phyloP scores from a whole-genome alignment of 2,888 invertebrate species.

The Drosophila lutescens region DNA sequence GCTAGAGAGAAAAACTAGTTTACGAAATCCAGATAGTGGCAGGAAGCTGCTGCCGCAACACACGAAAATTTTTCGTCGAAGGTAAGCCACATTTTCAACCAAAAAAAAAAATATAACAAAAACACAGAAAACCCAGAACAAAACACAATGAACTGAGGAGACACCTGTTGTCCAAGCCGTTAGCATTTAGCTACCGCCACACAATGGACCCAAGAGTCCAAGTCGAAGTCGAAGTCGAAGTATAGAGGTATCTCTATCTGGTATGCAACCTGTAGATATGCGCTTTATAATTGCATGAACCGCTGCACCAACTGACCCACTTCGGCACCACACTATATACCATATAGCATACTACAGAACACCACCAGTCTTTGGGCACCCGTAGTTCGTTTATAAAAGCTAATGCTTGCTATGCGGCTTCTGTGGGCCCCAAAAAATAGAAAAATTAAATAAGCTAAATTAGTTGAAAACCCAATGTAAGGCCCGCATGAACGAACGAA shows the following conservation, averaged over 20 bases:
- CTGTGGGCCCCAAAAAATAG: constrained; percentile 45
- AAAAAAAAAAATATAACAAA: constrained; percentile 26
- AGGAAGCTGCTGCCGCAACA: constrained; percentile 56
- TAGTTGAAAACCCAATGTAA: constrained; percentile 10
- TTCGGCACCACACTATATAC: constrained; percentile 38
- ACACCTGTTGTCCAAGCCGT: constrained; percentile 67
- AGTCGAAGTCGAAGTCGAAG: constrained; percentile 16
- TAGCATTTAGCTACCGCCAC: constrained; percentile 54
- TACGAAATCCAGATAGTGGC: constrained; percentile 47
- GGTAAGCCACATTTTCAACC: constrained; percentile 76
- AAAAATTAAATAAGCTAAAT: constrained; percentile 33
- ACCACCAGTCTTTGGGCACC: constrained; percentile 4
- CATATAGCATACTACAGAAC: constrained; percentile 12
- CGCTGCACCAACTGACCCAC: constrained; percentile 66
- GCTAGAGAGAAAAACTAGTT: constrained; percentile 44
- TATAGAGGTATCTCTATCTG: constrained; percentile 8
- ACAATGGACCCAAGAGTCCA: constrained; percentile 60
- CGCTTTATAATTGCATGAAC: constrained; percentile 70
- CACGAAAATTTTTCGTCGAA: constrained; percentile 49
- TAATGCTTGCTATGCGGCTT: constrained; percentile 22
- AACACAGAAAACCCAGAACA: constrained; percentile 8
- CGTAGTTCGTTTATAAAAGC: constrained; percentile 20
- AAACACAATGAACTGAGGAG: constrained; percentile 52
- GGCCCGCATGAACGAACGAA: constrained; percentile 16
- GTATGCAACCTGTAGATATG: constrained; percentile 59